Percentiles rank a stretch among this genome's conserved stretches.
These are phyloP conservation scores for Holothuria glaberrima DNA, from an alignment of 35 echinoderm and acorn worm genomes.

Conservation along the genomic window DNA sequence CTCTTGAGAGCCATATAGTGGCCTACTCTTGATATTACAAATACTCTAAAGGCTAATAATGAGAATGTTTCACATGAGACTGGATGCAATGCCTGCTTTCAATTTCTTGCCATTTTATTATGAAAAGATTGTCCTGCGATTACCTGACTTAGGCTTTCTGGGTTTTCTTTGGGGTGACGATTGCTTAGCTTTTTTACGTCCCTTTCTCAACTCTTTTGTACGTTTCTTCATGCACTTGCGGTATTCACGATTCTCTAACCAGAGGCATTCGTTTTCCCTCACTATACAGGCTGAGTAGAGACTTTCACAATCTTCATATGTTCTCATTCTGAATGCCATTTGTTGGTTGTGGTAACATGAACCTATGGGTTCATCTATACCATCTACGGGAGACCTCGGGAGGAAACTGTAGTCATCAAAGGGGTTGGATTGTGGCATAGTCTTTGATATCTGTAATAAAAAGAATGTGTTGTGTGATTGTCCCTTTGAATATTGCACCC, in stretches of 20 bases:
- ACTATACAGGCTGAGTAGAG: conserved; percentile 44
- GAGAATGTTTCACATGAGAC: too few relatives aligned
- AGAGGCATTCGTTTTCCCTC: not conserved
- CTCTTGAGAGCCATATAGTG: too few relatives aligned
- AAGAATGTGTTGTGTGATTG: not conserved
- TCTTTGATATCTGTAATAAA: conserved; percentile 2
- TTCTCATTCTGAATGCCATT: conserved; percentile 19
- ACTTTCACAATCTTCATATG: conserved; percentile 22
- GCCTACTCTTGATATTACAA: too few relatives aligned
- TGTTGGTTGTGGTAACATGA: conserved; percentile 40
- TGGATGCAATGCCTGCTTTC: too few relatives aligned
- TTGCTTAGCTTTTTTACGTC: not conserved
- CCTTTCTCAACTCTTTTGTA: not conserved
- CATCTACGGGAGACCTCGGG: not conserved
- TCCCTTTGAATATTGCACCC: too few relatives aligned
- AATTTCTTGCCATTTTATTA: too few relatives aligned
- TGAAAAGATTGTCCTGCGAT: not conserved
- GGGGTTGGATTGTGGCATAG: not conserved
- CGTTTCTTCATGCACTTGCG: conserved; percentile 49
- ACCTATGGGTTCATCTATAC: not conserved
- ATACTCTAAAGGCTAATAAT: too few relatives aligned
- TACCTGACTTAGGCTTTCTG: not conserved
- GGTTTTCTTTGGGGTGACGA: not conserved
- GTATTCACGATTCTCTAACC: conserved; percentile 15
- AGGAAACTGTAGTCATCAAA: conserved; percentile 42